Evolutionary conservation across 2,797 vertebrate species (phyloP).

Genomic region (Epinephelus awoara): DNA sequence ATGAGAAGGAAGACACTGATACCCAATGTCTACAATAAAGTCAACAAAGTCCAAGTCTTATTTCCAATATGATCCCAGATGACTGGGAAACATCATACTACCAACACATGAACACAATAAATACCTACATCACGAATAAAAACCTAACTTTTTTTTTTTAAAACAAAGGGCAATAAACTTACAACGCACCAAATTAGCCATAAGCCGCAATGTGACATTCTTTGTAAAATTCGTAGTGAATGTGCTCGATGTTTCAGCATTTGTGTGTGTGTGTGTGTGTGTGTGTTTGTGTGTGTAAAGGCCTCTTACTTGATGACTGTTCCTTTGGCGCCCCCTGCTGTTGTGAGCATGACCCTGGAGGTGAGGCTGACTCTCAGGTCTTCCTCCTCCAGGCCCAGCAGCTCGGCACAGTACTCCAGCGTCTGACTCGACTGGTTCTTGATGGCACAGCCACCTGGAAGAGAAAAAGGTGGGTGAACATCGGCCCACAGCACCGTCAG

Average conservation of each 20-base stretch:
- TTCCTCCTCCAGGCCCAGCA: conserved; percentile 93
- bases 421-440: conserved; percentile 89
- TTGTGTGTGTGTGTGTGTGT: neutral
- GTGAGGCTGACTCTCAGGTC: conserved; percentile 95
- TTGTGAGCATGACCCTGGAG: conserved; percentile 94
- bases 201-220: too few relatives aligned
- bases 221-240: neutral
- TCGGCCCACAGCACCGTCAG: neutral
- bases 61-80: neutral
- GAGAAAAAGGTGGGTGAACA: conserved; percentile 15
- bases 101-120: neutral
- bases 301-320: conserved; percentile 93
- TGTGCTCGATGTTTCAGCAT: neutral
- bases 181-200: neutral
- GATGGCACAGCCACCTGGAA: conserved; percentile 80
- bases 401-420: conserved; percentile 90
- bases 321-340: conserved; percentile 97
- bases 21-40: too few relatives aligned
- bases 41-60: too few relatives aligned
- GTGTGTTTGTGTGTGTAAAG: conserved; percentile 8
- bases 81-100: neutral
- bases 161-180: too few relatives aligned
- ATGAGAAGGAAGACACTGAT: too few relatives aligned
- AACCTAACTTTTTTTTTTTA: too few relatives aligned
- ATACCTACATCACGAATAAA: neutral